Conservation (phyloP, 2,797 vertebrate species). For the Alca torda region DNA sequence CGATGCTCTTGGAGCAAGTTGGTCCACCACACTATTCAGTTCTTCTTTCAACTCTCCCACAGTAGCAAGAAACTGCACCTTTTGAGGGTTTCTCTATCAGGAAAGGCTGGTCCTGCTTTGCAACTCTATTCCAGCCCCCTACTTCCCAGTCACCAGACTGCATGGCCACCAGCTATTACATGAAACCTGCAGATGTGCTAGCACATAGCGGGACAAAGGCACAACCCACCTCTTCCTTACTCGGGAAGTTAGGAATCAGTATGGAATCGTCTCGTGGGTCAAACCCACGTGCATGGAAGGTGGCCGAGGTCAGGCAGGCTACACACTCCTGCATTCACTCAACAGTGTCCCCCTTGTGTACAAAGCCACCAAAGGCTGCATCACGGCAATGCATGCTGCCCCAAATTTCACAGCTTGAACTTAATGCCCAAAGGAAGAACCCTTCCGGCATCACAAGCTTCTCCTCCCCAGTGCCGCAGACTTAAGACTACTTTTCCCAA, state of each 20-base stretch:
- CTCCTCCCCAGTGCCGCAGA: not conserved
- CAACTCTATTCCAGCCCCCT: not conserved
- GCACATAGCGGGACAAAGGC: not conserved
- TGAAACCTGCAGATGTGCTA: too few species aligned
- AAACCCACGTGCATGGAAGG: not conserved
- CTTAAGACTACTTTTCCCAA: not conserved
- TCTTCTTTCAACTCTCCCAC: conserved; percentile 32
- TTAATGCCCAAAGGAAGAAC: fast-evolving
- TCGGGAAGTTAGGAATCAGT: conserved; percentile 2
- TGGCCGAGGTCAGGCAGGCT: not conserved
- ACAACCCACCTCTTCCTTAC: not conserved
- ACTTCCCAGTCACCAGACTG: not conserved
- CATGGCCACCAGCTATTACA: not conserved
- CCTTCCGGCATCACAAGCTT: not conserved
- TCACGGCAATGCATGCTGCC: not conserved
- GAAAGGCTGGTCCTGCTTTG: not conserved
- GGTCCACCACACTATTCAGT: not conserved
- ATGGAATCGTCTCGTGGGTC: not conserved
- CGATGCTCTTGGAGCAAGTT: not conserved
- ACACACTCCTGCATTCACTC: not conserved
- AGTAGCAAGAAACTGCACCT: conserved; percentile 23
- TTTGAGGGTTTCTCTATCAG: not conserved
- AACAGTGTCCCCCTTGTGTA: fast-evolving
- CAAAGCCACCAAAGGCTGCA: not conserved
- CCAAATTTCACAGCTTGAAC: not conserved